Conservation (phyloP, 2,797 vertebrate species). For the Perodicticus potto region DNA sequence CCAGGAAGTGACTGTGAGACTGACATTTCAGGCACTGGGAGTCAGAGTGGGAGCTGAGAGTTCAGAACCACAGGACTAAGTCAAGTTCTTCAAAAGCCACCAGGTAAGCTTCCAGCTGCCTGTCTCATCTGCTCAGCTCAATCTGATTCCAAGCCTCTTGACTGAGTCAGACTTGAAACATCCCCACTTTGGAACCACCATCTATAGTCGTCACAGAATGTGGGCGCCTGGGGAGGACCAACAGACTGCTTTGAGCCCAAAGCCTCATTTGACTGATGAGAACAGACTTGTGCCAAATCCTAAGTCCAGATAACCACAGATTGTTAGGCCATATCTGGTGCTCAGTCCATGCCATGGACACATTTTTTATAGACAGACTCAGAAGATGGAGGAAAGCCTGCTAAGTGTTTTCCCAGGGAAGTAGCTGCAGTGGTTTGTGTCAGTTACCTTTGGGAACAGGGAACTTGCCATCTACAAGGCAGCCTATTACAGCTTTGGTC, state of each 20-base stretch:
- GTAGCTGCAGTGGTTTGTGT: background rate
- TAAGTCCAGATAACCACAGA: background rate
- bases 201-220: background rate
- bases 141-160: background rate
- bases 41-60: background rate
- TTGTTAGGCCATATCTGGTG: background rate
- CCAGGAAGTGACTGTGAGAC: background rate
- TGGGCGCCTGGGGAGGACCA: background rate
- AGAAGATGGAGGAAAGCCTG: background rate
- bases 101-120: background rate
- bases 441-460: slow-evolving; percentile 21
- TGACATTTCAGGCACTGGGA: background rate
- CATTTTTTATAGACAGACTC: slow-evolving; percentile 5
- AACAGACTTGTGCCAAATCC: background rate
- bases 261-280: background rate
- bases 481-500: background rate
- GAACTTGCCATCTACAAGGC: background rate
- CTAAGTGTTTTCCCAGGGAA: background rate
- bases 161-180: background rate
- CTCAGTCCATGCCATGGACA: background rate
- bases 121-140: background rate
- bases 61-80: background rate
- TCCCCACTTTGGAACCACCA: background rate
- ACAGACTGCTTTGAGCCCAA: background rate
- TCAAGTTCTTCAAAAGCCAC: slow-evolving; percentile 27